Evolutionary conservation across 2,113 vertebrate genomes (phyloP).

Genomic region (Menura novaehollandiae): DNA sequence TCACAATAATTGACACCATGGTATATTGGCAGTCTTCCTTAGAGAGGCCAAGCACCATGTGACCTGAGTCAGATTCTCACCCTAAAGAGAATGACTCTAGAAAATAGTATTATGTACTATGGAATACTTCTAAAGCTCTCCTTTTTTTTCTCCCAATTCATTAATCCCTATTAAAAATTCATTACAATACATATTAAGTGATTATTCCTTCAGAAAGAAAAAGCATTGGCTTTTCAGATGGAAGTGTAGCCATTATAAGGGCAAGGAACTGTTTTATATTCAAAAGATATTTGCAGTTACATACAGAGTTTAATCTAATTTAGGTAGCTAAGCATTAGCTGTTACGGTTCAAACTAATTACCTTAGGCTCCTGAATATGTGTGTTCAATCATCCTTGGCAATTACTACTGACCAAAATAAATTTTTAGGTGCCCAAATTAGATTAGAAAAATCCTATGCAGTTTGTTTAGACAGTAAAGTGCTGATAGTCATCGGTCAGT

Average conservation of each 20-base stretch:
- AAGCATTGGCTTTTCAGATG: not conserved
- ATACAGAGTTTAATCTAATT: conserved; percentile 14
- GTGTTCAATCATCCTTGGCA: not conserved
- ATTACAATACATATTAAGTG: not conserved
- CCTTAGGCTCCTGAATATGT: not conserved
- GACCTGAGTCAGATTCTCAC: not conserved
- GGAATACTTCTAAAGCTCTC: not conserved
- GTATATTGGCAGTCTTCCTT: not conserved
- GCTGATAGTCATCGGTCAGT: not conserved
- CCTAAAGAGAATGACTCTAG: not conserved
- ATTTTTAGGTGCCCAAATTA: not conserved
- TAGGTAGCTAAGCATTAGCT: not conserved
- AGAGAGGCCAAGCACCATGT: not conserved
- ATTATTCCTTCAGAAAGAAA: not conserved
- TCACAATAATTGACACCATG: not conserved
- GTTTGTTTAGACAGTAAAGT: not conserved
- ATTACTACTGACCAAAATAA: not conserved
- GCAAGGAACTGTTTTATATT: conserved; percentile 7
- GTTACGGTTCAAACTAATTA: conserved; percentile 23
- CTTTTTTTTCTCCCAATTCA: not conserved
- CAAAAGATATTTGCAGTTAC: not conserved
- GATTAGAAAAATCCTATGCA: not conserved
- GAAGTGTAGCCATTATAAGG: not conserved
- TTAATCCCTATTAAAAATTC: not conserved
- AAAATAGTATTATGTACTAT: not conserved